A percentile compares a stretch with the other conserved stretches of the same genome.
Conservation (phyloP, 2,888 invertebrate species). For the Eupithecia insigniata region DNA sequence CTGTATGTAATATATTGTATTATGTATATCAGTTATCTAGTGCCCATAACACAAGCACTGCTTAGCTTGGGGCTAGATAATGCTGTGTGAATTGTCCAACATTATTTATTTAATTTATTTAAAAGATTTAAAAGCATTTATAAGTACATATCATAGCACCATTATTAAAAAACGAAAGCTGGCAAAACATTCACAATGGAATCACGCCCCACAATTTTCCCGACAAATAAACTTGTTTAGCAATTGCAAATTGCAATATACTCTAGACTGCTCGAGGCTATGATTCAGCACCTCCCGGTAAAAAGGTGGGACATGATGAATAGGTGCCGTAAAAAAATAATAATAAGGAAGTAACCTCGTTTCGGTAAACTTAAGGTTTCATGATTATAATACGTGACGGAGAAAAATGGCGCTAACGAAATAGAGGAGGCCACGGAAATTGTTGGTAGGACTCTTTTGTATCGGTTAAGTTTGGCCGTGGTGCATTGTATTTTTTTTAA, state of each 20-base stretch:
- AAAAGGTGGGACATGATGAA: conserved; percentile 45
- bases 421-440: not conserved
- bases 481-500: too few species aligned
- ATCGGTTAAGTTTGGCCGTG: not conserved
- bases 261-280: not conserved
- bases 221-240: not conserved
- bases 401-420: conserved; percentile 23
- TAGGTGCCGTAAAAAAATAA: conserved; percentile 48
- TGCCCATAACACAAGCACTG: too few species aligned
- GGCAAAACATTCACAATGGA: not conserved
- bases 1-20: too few species aligned
- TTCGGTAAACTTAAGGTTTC: conserved; percentile 36
- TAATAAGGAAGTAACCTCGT: conserved; percentile 49
- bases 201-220: not conserved
- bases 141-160: not conserved
- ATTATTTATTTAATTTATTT: too few species aligned
- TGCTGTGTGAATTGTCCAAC: too few species aligned
- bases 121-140: not conserved
- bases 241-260: not conserved
- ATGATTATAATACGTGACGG: conserved; percentile 40
- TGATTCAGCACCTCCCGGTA: not conserved
- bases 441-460: not conserved
- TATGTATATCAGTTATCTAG: too few species aligned
- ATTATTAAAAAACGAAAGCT: not conserved
- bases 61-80: too few species aligned